These are phyloP conservation scores for Tragulus kanchil DNA, from an alignment of 2,113 vertebrate species.

Conservation along the genomic window DNA sequence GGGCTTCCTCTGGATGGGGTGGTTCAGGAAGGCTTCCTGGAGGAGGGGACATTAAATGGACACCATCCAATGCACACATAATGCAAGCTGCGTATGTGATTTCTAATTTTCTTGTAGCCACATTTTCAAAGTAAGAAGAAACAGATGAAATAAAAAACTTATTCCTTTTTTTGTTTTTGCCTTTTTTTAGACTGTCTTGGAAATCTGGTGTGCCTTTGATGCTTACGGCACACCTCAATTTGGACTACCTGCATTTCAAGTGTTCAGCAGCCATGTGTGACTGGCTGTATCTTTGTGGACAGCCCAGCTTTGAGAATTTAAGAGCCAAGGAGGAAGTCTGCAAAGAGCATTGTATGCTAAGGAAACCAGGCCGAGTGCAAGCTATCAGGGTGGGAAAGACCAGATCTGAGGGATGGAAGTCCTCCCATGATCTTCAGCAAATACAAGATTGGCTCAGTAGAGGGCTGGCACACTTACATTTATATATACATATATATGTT, in stretches of 20 bases:
- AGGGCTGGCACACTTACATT: neutral
- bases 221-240: neutral
- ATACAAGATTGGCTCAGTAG: neutral
- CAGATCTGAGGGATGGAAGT: neutral
- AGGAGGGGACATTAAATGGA: neutral
- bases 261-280: neutral
- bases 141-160: neutral
- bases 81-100: neutral
- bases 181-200: neutral
- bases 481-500: neutral
- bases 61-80: neutral
- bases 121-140: neutral
- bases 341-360: neutral
- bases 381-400: neutral
- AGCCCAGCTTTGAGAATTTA: too few relatives aligned
- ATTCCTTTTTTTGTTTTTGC: neutral
- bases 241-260: neutral
- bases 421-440: neutral
- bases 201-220: neutral
- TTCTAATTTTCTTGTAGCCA: neutral
- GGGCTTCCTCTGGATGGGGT: neutral
- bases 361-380: neutral
- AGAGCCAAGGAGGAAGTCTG: neutral
- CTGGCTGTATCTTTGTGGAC: neutral
- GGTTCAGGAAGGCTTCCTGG: slow-evolving; percentile 23